Conservation (phyloP, 1,140 invertebrate species). For the Lucilia sericata region DNA sequence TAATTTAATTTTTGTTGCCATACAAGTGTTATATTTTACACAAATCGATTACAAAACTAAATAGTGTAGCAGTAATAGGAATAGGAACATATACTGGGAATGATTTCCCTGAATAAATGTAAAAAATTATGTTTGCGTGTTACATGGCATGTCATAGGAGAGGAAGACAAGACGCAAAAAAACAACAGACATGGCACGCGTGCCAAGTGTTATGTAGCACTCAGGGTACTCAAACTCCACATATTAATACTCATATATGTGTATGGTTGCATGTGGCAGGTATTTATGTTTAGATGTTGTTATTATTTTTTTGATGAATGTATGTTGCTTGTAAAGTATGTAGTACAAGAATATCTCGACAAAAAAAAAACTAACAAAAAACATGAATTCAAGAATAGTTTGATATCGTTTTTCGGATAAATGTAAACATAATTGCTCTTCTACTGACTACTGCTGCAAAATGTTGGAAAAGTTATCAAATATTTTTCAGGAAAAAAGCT, state of each 20-base stretch:
- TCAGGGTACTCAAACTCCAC: neutral
- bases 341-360: neutral
- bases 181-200: neutral
- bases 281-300: too few relatives aligned
- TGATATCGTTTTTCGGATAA: neutral
- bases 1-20: neutral
- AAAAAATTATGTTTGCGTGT: slow-evolving; percentile 22
- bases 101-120: neutral
- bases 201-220: slow-evolving; percentile 6
- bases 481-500: too few relatives aligned
- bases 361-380: neutral
- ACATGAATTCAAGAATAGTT: neutral
- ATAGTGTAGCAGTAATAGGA: neutral
- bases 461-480: too few relatives aligned
- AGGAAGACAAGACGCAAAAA: neutral
- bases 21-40: slow-evolving; percentile 27
- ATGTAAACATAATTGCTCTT: neutral
- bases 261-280: neutral
- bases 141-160: slow-evolving; percentile 16
- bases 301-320: neutral
- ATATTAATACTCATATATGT: neutral
- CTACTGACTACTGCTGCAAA: neutral
- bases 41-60: slow-evolving; percentile 7
- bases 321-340: neutral
- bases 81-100: neutral